Evolutionary conservation across 2,113 vertebrate genomes (phyloP).

Genomic region (Laticauda colubrina): DNA sequence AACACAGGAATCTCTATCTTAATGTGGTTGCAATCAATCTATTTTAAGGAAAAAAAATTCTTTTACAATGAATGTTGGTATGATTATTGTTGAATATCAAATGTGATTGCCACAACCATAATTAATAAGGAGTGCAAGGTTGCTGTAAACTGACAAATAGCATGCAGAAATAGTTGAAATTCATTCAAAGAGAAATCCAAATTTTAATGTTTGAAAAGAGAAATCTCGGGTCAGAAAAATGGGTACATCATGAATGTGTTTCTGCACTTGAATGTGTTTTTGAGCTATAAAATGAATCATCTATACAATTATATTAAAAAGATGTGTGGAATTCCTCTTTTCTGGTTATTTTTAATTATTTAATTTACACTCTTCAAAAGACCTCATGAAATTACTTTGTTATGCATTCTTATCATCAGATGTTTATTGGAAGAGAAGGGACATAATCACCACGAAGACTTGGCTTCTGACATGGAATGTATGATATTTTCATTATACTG

Average conservation of each 20-base stretch:
- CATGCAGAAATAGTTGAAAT: constrained; percentile 38
- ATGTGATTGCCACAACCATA: constrained; percentile 21
- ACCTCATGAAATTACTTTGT: neutral
- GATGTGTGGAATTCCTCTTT: neutral
- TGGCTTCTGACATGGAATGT: neutral
- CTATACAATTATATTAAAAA: neutral
- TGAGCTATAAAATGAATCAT: constrained; percentile 3
- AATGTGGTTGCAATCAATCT: constrained; percentile 30
- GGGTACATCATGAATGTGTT: constrained; percentile 20
- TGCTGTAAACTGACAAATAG: constrained; percentile 43
- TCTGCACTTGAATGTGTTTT: neutral
- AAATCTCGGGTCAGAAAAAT: constrained; percentile 23
- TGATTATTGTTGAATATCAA: constrained; percentile 40
- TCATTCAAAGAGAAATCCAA: constrained; percentile 49
- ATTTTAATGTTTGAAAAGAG: constrained; percentile 19
- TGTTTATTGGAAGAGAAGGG: neutral
- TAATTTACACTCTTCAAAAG: neutral
- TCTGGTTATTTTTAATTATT: neutral
- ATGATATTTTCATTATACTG: neutral
- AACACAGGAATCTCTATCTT: neutral
- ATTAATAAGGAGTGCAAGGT: constrained; percentile 40
- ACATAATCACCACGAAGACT: neutral
- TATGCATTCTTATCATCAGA: neutral
- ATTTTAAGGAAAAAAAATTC: neutral
- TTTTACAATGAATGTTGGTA: constrained; percentile 34